phyloP scores from a whole-genome alignment of 2,888 invertebrate genomes.

The Tenthredo amoena region DNA sequence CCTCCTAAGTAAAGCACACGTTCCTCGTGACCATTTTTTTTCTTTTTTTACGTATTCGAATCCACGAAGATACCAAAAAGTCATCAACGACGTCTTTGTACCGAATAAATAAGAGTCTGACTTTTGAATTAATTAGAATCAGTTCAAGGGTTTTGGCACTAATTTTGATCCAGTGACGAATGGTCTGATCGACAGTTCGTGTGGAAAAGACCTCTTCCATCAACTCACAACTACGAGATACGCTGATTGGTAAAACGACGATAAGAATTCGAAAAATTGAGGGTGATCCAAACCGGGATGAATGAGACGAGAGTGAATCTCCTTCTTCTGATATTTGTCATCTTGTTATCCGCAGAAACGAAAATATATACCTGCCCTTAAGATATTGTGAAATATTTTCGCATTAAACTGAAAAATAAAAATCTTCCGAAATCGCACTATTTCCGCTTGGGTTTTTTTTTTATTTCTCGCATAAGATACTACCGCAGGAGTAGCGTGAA shows the following conservation, averaged over 20 bases:
- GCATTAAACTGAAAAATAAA: background rate
- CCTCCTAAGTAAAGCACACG: background rate
- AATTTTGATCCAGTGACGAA: background rate
- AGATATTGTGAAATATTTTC: background rate
- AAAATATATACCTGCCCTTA: background rate
- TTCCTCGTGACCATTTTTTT: background rate
- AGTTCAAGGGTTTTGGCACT: background rate
- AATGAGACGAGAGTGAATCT: background rate
- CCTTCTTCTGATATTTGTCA: background rate
- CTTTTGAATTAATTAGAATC: too few species aligned
- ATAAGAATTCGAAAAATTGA: background rate
- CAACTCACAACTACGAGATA: conserved; percentile 28
- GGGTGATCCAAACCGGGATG: background rate
- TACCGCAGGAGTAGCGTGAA: background rate
- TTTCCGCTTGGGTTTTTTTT: background rate
- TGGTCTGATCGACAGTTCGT: background rate
- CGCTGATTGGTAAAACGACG: background rate
- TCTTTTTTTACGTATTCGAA: background rate
- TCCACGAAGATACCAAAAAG: background rate
- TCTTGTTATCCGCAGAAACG: background rate
- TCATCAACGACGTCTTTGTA: background rate
- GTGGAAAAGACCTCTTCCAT: conserved; percentile 19
- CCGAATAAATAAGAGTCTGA: background rate
- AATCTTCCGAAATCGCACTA: background rate
- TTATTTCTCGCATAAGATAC: background rate